phyloP scores from a whole-genome alignment of 2,113 vertebrate genomes.

The Mormoops blainvillei region DNA sequence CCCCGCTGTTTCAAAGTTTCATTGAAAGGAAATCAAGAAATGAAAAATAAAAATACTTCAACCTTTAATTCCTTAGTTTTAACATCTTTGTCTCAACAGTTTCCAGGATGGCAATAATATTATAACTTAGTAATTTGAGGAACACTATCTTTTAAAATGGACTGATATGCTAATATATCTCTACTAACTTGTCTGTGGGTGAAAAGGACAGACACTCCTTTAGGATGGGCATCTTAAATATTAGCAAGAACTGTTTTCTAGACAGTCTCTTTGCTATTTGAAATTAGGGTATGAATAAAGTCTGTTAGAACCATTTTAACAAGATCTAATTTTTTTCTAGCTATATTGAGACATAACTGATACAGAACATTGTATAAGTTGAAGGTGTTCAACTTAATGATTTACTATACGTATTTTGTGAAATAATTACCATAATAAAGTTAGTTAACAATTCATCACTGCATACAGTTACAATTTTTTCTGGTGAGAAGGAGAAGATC shows the following conservation, averaged over 20 bases:
- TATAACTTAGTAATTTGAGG: background rate
- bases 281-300: conserved; percentile 7
- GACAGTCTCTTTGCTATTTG: background rate
- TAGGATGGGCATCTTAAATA: background rate
- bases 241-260: background rate
- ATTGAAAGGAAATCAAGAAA: background rate
- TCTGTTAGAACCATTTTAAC: background rate
- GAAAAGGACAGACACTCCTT: background rate
- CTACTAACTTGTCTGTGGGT: background rate
- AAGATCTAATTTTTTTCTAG: background rate
- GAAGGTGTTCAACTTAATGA: background rate
- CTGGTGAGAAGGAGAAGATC: background rate
- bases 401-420: background rate
- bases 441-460: background rate
- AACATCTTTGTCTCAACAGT: background rate
- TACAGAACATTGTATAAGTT: background rate
- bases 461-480: background rate
- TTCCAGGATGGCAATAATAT: background rate
- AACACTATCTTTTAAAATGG: background rate
- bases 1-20: background rate
- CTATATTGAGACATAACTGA: background rate
- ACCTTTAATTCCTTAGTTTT: background rate
- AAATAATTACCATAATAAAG: background rate
- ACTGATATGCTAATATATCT: background rate
- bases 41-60: background rate